These are phyloP conservation scores for Polymixis lichenea DNA, from an alignment of 2,888 invertebrate genomes.

Conservation along the genomic window DNA sequence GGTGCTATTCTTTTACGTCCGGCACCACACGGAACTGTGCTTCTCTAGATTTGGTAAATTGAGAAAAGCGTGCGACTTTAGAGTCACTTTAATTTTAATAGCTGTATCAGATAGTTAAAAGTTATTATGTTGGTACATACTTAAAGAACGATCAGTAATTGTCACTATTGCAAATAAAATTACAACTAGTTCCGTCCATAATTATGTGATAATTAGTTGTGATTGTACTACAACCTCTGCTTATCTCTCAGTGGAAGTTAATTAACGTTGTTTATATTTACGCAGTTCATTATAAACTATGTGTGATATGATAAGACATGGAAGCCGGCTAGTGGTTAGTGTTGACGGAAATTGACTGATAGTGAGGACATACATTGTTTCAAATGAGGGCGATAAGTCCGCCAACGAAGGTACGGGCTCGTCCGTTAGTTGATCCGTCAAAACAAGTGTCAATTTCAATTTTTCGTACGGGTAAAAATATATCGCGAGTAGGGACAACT, in stretches of 20 bases:
- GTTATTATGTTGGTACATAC: neutral
- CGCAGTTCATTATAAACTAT: neutral
- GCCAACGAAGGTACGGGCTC: too few species aligned
- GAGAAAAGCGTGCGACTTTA: neutral
- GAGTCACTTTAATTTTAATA: neutral
- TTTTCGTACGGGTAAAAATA: too few species aligned
- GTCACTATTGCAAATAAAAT: too few species aligned
- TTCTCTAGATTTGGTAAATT: neutral
- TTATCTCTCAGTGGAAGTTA: conserved; percentile 18
- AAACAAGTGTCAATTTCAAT: too few species aligned
- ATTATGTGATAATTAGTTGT: neutral
- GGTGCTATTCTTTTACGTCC: too few species aligned
- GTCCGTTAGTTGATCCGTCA: too few species aligned
- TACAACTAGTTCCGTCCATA: neutral
- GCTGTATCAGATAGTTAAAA: neutral
- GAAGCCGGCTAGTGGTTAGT: neutral
- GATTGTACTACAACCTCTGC: conserved; percentile 10
- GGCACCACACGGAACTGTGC: too few species aligned
- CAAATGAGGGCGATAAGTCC: too few species aligned
- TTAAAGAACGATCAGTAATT: neutral
- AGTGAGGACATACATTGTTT: neutral
- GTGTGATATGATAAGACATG: neutral
- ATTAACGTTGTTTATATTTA: conserved; percentile 29
- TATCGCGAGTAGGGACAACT: too few species aligned
- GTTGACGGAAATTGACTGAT: conserved; percentile 23